A percentile compares a stretch with the other conserved stretches of the same genome.
Evolutionary conservation across 2,113 vertebrate genomes (phyloP).

Genomic region (Alligator mississippiensis): DNA sequence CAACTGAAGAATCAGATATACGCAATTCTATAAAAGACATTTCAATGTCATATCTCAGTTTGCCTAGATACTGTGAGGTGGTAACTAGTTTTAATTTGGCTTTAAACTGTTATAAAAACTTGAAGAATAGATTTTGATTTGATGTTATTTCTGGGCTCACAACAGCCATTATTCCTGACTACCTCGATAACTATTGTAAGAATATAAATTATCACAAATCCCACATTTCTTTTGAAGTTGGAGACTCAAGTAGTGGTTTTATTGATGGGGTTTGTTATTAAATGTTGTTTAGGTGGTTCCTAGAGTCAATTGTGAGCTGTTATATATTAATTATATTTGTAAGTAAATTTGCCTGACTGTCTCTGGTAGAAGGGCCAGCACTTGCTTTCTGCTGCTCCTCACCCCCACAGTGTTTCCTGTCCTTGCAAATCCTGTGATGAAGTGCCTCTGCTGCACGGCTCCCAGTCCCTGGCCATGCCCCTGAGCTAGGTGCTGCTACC

Average conservation of each 20-base stretch:
- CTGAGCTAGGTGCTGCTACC: too few species aligned
- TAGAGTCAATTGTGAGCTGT: background rate
- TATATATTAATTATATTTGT: too few species aligned
- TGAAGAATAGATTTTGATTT: constrained; percentile 3
- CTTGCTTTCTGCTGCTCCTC: too few species aligned
- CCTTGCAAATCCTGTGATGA: too few species aligned
- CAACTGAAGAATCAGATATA: background rate
- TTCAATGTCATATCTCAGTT: background rate
- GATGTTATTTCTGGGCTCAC: background rate
- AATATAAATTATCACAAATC: background rate
- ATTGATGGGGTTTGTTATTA: background rate
- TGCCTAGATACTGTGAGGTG: background rate
- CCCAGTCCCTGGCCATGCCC: too few species aligned
- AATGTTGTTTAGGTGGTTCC: background rate
- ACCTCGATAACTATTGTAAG: background rate
- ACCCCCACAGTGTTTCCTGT: too few species aligned
- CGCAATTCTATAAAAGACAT: background rate
- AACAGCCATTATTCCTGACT: background rate
- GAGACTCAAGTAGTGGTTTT: background rate
- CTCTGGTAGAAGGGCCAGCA: too few species aligned
- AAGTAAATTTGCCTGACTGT: too few species aligned
- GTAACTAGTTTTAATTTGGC: background rate
- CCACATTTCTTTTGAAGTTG: background rate
- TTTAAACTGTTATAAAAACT: background rate
- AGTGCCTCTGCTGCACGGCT: too few species aligned